A percentile compares a stretch with the other conserved stretches of the same genome.
These are phyloP conservation scores for Anarsia innoxiella DNA, from an alignment of 2,888 invertebrate species.

Conservation along the genomic window DNA sequence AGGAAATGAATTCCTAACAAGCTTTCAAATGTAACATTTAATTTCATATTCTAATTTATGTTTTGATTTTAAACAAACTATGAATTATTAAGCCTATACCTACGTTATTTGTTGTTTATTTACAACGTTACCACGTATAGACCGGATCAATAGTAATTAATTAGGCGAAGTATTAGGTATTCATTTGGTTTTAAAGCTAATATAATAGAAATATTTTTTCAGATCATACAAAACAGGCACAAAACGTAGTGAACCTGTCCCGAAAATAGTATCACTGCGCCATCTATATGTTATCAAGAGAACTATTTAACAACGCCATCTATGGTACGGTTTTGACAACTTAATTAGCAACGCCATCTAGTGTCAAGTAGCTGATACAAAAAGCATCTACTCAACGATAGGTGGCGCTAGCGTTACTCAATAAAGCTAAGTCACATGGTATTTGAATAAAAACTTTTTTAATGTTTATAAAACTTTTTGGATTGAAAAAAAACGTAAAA, in stretches of 20 bases:
- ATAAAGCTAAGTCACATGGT: neutral
- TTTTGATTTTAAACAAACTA: no score
- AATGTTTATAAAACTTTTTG: neutral
- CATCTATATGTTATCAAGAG: neutral
- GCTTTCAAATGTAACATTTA: no score
- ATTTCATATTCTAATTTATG: no score
- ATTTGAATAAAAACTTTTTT: no score
- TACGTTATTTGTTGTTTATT: neutral
- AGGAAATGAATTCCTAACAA: no score
- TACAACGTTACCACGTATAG: neutral
- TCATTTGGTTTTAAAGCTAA: no score
- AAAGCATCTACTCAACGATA: conserved; percentile 15
- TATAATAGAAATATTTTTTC: no score
- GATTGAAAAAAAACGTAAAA: neutral
- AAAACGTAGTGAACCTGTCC: no score
- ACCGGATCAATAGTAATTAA: neutral
- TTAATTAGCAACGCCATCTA: conserved; percentile 23
- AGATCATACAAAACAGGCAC: no score
- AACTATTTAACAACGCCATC: conserved; percentile 1
- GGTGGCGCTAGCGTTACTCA: no score
- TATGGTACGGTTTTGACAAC: neutral
- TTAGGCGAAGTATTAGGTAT: no score
- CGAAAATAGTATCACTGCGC: neutral
- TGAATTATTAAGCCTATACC: no score
- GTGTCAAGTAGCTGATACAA: neutral